Conservation (phyloP, 2,888 invertebrate species). For the Trissolcus brochymenae region DNA sequence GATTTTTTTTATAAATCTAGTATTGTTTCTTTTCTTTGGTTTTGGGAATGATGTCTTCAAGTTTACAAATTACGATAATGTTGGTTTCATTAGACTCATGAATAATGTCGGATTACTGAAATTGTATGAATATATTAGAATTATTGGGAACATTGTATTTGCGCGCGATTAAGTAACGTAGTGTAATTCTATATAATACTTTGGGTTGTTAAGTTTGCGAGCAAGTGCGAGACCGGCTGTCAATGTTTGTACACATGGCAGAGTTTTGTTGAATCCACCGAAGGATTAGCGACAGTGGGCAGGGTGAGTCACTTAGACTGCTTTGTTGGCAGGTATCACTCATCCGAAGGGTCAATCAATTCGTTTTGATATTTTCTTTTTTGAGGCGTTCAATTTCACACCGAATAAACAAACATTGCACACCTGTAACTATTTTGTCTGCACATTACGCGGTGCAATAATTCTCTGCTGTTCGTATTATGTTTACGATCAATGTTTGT, state of each 20-base stretch:
- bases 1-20: too few species aligned
- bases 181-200: constrained; percentile 15
- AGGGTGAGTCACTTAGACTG: constrained; percentile 58
- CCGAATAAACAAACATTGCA: constrained; percentile 61
- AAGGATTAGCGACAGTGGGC: constrained; percentile 62
- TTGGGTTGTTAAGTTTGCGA: constrained; percentile 59
- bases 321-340: constrained; percentile 60
- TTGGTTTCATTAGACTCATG: too few species aligned
- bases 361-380: constrained; percentile 60
- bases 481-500: constrained; percentile 28
- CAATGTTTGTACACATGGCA: constrained; percentile 75
- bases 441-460: constrained; percentile 21
- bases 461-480: constrained; percentile 37
- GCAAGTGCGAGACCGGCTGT: constrained; percentile 72
- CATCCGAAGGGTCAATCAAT: constrained; percentile 46
- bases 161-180: constrained; percentile 22
- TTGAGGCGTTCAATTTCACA: constrained; percentile 61
- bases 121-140: too few species aligned
- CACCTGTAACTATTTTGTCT: constrained; percentile 54
- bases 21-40: too few species aligned
- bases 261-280: constrained; percentile 67
- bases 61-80: background rate
- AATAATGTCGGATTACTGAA: too few species aligned
- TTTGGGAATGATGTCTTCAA: too few species aligned
- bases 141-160: constrained; percentile 13